Conservation (phyloP, 2,888 invertebrate species). For the Ophion obscuratus region DNA sequence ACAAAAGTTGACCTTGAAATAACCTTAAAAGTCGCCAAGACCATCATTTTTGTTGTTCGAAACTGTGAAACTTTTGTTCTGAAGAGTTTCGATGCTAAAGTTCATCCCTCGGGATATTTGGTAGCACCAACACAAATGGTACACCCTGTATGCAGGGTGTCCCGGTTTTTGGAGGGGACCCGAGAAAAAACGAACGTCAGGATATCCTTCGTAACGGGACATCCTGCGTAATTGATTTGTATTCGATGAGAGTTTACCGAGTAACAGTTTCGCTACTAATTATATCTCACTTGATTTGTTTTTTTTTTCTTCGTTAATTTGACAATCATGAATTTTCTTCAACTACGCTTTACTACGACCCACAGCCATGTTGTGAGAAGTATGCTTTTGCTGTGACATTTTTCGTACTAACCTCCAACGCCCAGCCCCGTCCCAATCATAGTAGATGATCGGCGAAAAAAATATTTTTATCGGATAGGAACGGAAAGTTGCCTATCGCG, state of each 20-base stretch:
- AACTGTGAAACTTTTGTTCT: not conserved
- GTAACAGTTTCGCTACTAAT: conserved; percentile 74
- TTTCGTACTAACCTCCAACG: conserved; percentile 70
- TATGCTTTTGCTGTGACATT: conserved; percentile 82
- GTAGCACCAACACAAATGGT: not conserved
- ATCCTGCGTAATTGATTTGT: conserved; percentile 55
- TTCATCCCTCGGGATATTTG: not conserved
- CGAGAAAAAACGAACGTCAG: not conserved
- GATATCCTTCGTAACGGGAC: not conserved
- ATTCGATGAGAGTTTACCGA: conserved; percentile 28
- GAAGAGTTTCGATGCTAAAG: not conserved
- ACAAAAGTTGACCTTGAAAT: not conserved
- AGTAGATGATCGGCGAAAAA: not conserved
- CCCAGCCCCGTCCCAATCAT: not conserved
- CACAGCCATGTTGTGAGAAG: conserved; percentile 84
- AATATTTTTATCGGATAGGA: not conserved
- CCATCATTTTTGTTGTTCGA: not conserved
- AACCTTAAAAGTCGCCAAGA: not conserved
- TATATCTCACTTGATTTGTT: conserved; percentile 73
- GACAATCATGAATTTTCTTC: conserved; percentile 50
- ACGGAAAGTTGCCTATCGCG: not conserved
- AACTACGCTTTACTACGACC: conserved; percentile 68
- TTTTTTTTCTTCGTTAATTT: conserved; percentile 51
- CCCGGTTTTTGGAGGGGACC: not conserved
- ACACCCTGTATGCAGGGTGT: not conserved